Evolutionary conservation across 2,888 invertebrate genomes (phyloP), one percentile per base, ranked within the genome.

Genomic region (Oligia strigilis): DNA sequence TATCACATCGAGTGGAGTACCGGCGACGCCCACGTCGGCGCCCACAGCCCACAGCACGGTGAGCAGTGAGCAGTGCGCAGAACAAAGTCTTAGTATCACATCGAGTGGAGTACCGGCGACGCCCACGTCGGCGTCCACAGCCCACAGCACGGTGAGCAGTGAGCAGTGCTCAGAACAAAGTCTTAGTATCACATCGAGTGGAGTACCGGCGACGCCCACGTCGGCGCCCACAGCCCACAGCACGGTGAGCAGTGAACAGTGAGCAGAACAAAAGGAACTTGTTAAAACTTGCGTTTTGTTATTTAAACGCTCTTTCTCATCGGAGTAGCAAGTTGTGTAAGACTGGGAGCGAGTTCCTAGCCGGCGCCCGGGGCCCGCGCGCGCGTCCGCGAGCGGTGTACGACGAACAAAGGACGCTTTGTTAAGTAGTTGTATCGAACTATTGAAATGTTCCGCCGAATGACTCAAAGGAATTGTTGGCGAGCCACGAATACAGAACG

Each of bases 391-490:
- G n/a, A 14, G n/a, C 19, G 14, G 5, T 17, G 11, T 23, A 2
- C 14, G 0, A n/a, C 11, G 19, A 43, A 62, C 36, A 67, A 76
- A 76, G 40, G 60, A 60, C 52, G 55, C 60, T 46, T 70, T 64
- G 58, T 52, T 52, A 19, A 23, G 49, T 8, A 72, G 3, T 52
- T 36, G 60, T 11, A 52, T n/a, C 52, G 55, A 75, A 36, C 49
- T 49, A 79, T 72, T 64, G 67, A 49, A 79, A 62, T 64, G n/a
- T 36, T 9, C 46, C 29, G 49, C 29, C 36, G n/a, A 67, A 9
- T 72, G 36, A 29, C 55, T 83, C 83, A 81, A 70, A 83, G 55
- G 49, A 77, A 70, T 77, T 19, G 29, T 83, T 46, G 40, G 40
- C n/a, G 43, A 29, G 36, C 60, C 40, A 65, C 82, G 11, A 72